A percentile compares a stretch with the other conserved stretches of the same genome.
phyloP scores from a whole-genome alignment of 1,140 invertebrate genomes.

The Cheumatopsyche charites region DNA sequence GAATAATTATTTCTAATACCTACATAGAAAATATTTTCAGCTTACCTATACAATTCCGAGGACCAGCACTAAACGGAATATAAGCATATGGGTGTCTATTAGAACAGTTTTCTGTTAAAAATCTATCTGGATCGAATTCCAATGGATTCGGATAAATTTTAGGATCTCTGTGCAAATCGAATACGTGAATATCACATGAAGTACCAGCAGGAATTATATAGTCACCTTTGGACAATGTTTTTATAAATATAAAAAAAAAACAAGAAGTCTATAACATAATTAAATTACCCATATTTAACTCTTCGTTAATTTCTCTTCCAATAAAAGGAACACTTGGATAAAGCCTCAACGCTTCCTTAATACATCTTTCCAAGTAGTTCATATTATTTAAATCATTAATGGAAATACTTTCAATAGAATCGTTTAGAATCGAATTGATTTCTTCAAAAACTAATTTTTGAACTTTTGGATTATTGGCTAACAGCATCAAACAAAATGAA shows the following conservation, averaged over 20 bases:
- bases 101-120: conserved; percentile 66
- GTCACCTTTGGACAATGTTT: conserved; percentile 51
- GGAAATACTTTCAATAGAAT: conserved; percentile 60
- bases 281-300: conserved; percentile 63
- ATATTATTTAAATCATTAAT: conserved; percentile 69
- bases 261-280: background rate
- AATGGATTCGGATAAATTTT: conserved; percentile 73
- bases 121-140: conserved; percentile 78
- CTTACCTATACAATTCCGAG: conserved; percentile 75
- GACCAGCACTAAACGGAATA: conserved; percentile 78
- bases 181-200: conserved; percentile 60
- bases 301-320: conserved; percentile 65
- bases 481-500: conserved; percentile 69
- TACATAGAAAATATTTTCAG: too few species aligned
- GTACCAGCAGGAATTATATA: conserved; percentile 63
- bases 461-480: conserved; percentile 69
- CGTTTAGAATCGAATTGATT: conserved; percentile 66
- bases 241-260: background rate
- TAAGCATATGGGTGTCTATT: conserved; percentile 70
- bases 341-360: conserved; percentile 71
- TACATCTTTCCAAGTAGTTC: conserved; percentile 75
- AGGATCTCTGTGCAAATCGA: conserved; percentile 70
- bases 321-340: conserved; percentile 78
- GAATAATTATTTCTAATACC: too few species aligned
- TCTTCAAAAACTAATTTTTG: conserved; percentile 63